Evolutionary conservation across 2,113 vertebrate species (phyloP).

Genomic region (Microcebus tavaratra): DNA sequence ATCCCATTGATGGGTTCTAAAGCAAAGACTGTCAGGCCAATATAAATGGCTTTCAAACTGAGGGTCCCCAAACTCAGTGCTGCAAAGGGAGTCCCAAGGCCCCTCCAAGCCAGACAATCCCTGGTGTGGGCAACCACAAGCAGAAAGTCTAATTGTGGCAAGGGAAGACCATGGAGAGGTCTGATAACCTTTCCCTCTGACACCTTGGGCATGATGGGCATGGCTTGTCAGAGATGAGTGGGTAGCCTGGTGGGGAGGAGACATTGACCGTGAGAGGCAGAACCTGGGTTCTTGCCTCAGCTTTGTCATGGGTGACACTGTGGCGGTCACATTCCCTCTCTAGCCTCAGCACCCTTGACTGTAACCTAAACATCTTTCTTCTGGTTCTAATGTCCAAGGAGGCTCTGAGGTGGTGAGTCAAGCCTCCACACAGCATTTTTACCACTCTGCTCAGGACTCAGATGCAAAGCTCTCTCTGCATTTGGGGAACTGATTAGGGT

Average conservation of each 20-base stretch:
- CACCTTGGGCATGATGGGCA: neutral
- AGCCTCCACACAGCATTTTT: neutral
- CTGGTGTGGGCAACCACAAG: neutral
- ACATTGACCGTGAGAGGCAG: neutral
- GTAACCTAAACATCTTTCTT: neutral
- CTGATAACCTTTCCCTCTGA: neutral
- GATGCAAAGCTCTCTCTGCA: neutral
- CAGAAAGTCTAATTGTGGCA: neutral
- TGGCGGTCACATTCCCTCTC: neutral
- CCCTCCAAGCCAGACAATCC: neutral
- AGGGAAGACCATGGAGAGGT: neutral
- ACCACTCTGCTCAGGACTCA: neutral
- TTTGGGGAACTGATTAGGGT: neutral
- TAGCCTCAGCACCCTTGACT: neutral
- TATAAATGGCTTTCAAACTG: neutral
- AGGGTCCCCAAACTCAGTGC: neutral
- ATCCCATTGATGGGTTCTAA: neutral
- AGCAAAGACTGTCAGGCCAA: neutral
- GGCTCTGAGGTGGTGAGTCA: neutral
- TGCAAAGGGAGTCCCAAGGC: neutral
- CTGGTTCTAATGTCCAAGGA: neutral
- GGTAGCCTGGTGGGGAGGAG: neutral
- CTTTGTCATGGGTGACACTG: neutral
- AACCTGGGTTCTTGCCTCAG: neutral
- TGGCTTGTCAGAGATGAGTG: neutral